These are phyloP conservation scores for Drosophila vallismaia DNA, from an alignment of 2,888 invertebrate genomes.

Conservation along the genomic window DNA sequence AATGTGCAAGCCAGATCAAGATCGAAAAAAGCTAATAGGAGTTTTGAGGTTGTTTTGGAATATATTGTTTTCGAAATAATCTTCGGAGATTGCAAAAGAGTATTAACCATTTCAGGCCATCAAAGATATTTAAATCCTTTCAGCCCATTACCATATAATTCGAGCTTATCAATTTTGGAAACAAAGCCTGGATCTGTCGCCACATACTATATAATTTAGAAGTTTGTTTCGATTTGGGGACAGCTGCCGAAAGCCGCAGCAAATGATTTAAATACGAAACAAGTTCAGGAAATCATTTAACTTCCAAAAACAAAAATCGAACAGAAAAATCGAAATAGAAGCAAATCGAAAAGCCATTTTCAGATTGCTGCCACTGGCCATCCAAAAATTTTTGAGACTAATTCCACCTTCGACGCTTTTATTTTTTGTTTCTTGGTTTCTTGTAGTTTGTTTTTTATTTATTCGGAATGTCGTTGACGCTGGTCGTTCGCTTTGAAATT, in stretches of 20 bases:
- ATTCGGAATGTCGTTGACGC: constrained; percentile 63
- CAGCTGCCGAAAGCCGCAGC: constrained; percentile 56
- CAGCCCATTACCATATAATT: constrained; percentile 49
- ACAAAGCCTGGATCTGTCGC: constrained; percentile 34
- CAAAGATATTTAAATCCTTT: background rate
- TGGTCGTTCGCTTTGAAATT: constrained; percentile 71
- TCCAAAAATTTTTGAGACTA: constrained; percentile 28
- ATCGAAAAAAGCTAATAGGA: constrained; percentile 18
- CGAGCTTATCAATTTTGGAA: constrained; percentile 37
- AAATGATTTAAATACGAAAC: constrained; percentile 62
- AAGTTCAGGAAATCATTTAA: constrained; percentile 34
- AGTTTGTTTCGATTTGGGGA: constrained; percentile 49
- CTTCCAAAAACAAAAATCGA: background rate
- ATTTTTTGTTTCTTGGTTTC: constrained; percentile 5
- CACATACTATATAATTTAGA: constrained; percentile 50
- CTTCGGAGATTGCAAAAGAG: background rate
- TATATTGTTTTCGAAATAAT: background rate
- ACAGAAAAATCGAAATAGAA: constrained; percentile 17
- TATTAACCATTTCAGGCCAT: background rate
- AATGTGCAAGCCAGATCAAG: constrained; percentile 24
- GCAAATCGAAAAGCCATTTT: constrained; percentile 64
- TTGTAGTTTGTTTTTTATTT: constrained; percentile 29
- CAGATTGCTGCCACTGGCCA: constrained; percentile 53
- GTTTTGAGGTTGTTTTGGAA: background rate
- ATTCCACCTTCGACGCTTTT: constrained; percentile 6